phyloP scores from a whole-genome alignment of 2,888 invertebrate species.

The Cheilosia urbana region DNA sequence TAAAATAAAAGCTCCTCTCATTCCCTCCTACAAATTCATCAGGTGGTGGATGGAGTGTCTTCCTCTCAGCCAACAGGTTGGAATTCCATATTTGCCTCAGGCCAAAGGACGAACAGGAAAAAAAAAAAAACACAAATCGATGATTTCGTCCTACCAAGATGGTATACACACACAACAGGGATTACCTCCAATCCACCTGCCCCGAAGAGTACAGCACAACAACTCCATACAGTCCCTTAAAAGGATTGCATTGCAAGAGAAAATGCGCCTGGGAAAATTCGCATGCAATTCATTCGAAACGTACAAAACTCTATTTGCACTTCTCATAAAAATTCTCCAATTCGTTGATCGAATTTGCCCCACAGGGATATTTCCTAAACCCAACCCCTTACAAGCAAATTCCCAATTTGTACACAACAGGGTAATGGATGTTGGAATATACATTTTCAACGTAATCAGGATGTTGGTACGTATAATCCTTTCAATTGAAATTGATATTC shows the following conservation, averaged over 20 bases:
- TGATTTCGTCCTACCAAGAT: constrained; percentile 53
- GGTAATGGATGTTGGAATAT: constrained; percentile 32
- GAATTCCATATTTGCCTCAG: constrained; percentile 15
- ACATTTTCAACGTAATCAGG: constrained; percentile 16
- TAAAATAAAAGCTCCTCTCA: not conserved
- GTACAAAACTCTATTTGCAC: constrained; percentile 11
- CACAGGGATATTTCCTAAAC: constrained; percentile 14
- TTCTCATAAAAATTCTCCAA: constrained; percentile 6
- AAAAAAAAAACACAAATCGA: constrained; percentile 21
- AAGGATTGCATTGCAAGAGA: constrained; percentile 17
- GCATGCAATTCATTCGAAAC: not conserved
- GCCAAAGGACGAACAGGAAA: not conserved
- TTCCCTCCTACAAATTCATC: constrained; percentile 50
- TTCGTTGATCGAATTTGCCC: constrained; percentile 12
- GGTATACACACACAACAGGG: constrained; percentile 7
- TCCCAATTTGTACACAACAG: constrained; percentile 6
- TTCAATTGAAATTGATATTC: constrained; percentile 29
- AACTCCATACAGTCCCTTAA: not conserved
- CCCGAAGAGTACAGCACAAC: not conserved
- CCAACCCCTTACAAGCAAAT: not conserved
- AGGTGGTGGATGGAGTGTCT: constrained; percentile 61
- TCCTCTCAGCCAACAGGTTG: constrained; percentile 70
- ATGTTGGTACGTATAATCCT: not conserved
- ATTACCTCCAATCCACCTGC: constrained; percentile 18
- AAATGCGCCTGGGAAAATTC: constrained; percentile 55